Evolutionary conservation across 2,888 invertebrate genomes (phyloP), one percentile per base, ranked within the genome.

Genomic region (Microchrysa polita): DNA sequence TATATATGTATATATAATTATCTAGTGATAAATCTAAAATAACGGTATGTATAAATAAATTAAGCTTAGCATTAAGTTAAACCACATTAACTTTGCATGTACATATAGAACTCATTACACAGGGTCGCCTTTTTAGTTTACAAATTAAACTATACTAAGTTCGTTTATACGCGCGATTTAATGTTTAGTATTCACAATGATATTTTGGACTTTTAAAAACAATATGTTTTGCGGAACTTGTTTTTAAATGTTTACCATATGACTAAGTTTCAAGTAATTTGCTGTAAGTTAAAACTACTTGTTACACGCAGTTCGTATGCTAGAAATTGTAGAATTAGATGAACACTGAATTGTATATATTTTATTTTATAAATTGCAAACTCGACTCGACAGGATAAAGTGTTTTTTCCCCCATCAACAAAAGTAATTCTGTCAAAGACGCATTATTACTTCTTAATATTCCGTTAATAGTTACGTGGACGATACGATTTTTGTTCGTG

Each of bases 271-370:
- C 18, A 27, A 67, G n/a, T 67, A 53, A 7, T 48, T 48, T n/a
- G 27, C n/a, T 67, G 57, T 40, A 69, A 69, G 42, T 69, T n/a
- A 55, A 69, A 55, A 69, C 57, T 69, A 69, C 42, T 40, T 40
- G 40, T 55, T 5, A 42, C 1, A 69, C 27, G 69, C 57, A 57
- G 69, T 69, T 12, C 69, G 69, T 55, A 55, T 20, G 42, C 48
- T 65, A 23, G 65, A 48, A 65, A 65, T 34, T 48, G 44, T 48
- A 18, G 48, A 65, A 65, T 65, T 48, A 48, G 20, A 48, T 65
- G 65, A 65, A 61, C 34, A 61, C 55, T 55, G 5, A 20, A 18
- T 55, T n/a, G n/a, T 52, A 52, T 52, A 16, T 52, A 52, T 5
- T 52, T n/a, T 52, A 16, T 52, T 16, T n/a, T 20, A 20, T 20